phyloP scores from a whole-genome alignment of 2,888 invertebrate genomes.

The Polyommatus icarus region DNA sequence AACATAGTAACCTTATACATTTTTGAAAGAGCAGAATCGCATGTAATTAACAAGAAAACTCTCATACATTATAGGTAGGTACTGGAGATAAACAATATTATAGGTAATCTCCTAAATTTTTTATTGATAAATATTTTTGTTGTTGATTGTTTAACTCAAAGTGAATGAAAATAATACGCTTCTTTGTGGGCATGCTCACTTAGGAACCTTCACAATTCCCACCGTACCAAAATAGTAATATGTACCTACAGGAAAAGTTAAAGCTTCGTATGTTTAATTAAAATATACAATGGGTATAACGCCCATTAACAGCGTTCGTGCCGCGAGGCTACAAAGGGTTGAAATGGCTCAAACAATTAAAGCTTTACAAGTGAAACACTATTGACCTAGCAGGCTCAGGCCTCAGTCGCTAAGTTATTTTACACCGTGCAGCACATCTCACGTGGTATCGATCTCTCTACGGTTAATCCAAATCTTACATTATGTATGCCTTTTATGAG shows the following conservation, averaged over 20 bases:
- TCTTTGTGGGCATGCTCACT: neutral
- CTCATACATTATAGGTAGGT: neutral
- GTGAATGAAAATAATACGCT: neutral
- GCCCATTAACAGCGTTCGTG: conserved; percentile 4
- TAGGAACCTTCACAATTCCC: neutral
- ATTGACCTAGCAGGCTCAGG: neutral
- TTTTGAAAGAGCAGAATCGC: neutral
- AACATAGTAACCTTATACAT: neutral
- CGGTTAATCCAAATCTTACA: neutral
- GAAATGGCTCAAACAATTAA: neutral
- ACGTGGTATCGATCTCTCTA: neutral
- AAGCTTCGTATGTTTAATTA: neutral
- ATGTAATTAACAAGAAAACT: neutral
- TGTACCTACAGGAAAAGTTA: neutral
- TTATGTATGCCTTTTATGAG: neutral
- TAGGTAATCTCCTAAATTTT: neutral
- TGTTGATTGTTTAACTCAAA: neutral
- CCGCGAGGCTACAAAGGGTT: conserved; percentile 9
- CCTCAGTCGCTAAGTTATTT: neutral
- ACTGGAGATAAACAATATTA: neutral
- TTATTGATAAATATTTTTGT: no score
- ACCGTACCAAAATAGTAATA: neutral
- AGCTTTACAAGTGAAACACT: conserved; percentile 7
- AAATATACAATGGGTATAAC: conserved; percentile 1
- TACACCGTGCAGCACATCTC: neutral